A percentile compares a stretch with the other conserved stretches of the same genome.
Conservation (phyloP, 2,113 vertebrate species). For the Tragulus kanchil region DNA sequence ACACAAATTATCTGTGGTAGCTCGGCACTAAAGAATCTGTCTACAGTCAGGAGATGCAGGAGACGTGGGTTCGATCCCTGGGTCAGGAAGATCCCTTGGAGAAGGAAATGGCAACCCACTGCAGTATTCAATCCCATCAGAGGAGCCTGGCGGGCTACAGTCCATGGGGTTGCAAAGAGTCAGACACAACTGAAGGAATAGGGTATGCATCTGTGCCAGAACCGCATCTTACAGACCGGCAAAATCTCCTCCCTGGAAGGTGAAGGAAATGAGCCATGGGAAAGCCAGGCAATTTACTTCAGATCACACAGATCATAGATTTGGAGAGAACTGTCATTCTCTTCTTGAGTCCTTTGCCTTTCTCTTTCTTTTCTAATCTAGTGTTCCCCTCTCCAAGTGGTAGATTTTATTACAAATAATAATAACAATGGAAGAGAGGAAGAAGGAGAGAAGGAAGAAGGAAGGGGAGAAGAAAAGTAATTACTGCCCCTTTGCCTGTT, state of each 20-base stretch:
- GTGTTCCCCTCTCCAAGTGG: not conserved
- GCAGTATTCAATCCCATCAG: not conserved
- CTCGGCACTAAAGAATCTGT: not conserved
- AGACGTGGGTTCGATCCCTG: fast-evolving
- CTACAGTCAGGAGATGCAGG: not conserved
- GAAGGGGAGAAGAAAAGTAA: not conserved
- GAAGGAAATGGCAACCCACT: not conserved
- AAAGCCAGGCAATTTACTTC: not conserved
- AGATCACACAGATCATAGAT: not conserved
- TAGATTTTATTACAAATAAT: not conserved
- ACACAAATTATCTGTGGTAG: not conserved
- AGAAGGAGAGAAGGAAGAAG: not conserved
- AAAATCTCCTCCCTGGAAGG: not conserved
- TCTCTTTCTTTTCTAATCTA: not conserved
- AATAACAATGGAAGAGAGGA: not conserved
- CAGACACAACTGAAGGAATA: fast-evolving
- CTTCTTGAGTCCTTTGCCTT: not conserved
- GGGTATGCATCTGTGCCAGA: not conserved
- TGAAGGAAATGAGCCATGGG: not conserved
- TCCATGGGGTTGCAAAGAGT: fast-evolving
- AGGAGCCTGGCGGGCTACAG: not conserved
- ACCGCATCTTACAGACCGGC: not conserved
- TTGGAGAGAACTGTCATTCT: not conserved
- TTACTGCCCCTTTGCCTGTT: not conserved
- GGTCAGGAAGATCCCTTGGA: not conserved